Evolutionary conservation across 2,797 vertebrate genomes (phyloP).

Genomic region (Hemitrygon akajei): DNA sequence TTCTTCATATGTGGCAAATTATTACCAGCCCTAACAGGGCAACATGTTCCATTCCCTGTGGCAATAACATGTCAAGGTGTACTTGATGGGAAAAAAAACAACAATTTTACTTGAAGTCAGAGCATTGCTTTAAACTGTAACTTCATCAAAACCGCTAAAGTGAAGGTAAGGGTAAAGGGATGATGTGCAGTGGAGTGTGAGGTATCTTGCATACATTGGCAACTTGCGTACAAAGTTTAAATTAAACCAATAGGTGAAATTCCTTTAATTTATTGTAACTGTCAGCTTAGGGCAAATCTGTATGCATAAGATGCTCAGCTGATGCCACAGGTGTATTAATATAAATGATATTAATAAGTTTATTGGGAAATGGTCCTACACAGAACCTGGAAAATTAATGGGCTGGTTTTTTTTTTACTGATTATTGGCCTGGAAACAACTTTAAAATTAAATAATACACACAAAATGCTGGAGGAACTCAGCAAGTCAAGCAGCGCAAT

Average conservation of each 20-base stretch:
- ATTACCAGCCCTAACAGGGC: background rate
- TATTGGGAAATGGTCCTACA: background rate
- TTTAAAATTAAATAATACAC: background rate
- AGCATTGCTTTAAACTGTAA: background rate
- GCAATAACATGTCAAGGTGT: slow-evolving; percentile 11
- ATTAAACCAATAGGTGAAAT: background rate
- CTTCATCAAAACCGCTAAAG: background rate
- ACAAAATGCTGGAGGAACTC: too few species aligned
- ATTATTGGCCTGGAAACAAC: background rate
- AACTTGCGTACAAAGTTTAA: background rate
- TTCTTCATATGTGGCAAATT: slow-evolving; percentile 19
- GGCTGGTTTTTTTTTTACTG: background rate
- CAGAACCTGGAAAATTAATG: background rate
- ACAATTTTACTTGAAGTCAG: slow-evolving; percentile 13
- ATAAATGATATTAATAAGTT: background rate
- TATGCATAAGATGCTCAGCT: background rate
- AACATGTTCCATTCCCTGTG: background rate
- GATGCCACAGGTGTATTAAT: background rate
- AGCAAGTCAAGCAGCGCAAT: too few species aligned
- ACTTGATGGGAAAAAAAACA: background rate
- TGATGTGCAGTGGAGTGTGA: background rate
- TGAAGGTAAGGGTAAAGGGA: background rate
- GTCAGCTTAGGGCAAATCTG: background rate
- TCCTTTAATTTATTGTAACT: background rate
- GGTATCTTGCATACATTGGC: background rate